Evolutionary conservation across 2,113 vertebrate species (phyloP).

Genomic region (Sphyrna mokarran): DNA sequence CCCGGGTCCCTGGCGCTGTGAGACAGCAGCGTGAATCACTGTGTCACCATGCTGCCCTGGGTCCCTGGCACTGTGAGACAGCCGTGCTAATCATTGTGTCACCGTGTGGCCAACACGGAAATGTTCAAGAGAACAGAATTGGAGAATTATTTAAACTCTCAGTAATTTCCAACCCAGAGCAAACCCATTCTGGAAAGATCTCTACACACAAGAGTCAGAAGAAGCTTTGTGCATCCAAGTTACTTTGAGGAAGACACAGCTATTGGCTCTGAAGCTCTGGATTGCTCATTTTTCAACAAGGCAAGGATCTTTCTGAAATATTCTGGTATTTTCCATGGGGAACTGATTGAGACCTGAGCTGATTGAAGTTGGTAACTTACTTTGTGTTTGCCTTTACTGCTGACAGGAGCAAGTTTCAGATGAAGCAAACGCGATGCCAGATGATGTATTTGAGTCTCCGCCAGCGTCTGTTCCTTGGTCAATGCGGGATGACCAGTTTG

Average conservation of each 20-base stretch:
- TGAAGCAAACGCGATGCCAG: slow-evolving; percentile 79
- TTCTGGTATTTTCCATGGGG: neutral
- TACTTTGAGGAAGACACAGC: slow-evolving; percentile 80
- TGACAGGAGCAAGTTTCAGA: slow-evolving; percentile 67
- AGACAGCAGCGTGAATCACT: too few species aligned
- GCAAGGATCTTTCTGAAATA: slow-evolving; percentile 54
- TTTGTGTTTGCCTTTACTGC: neutral
- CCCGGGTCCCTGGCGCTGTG: too few species aligned
- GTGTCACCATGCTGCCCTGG: too few species aligned
- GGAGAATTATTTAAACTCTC: neutral
- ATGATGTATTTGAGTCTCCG: slow-evolving; percentile 91
- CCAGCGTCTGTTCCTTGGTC: slow-evolving; percentile 69
- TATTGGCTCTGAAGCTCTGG: slow-evolving; percentile 69
- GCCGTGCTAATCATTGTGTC: too few species aligned
- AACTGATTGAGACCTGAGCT: neutral
- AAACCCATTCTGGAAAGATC: slow-evolving; percentile 66
- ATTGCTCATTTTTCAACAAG: slow-evolving; percentile 91
- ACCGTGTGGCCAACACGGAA: neutral
- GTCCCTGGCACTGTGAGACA: too few species aligned
- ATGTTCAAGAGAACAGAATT: neutral
- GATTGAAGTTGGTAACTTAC: neutral
- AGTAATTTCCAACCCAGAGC: slow-evolving; percentile 56
- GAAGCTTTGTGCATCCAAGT: slow-evolving; percentile 79
- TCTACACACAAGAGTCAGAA: slow-evolving; percentile 59
- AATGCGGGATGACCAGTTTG: slow-evolving; percentile 47